These are phyloP conservation scores for Phylloscopus trochilus DNA, from an alignment of 2,113 vertebrate species.

Conservation along the genomic window DNA sequence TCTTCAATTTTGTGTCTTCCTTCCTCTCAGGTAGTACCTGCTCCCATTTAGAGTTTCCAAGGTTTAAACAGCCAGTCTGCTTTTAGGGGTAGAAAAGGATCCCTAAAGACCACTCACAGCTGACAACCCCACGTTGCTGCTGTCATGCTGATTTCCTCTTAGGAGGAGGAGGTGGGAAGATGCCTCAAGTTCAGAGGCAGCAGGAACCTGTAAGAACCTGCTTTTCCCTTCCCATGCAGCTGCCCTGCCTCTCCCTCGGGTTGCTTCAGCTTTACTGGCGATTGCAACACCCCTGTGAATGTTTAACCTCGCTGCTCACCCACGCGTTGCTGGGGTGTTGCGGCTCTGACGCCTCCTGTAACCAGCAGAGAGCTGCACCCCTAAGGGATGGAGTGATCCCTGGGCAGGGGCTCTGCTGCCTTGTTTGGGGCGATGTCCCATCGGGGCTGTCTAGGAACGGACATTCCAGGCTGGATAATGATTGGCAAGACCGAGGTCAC, in stretches of 20 bases:
- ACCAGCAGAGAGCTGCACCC: neutral
- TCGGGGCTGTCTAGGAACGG: accelerated
- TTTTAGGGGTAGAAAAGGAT: neutral
- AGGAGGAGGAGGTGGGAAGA: neutral
- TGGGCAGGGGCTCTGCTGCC: neutral
- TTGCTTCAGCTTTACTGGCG: neutral
- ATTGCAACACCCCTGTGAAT: neutral
- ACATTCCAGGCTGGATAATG: neutral
- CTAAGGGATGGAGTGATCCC: accelerated
- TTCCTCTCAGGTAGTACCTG: neutral
- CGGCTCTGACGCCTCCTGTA: accelerated
- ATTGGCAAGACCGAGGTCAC: neutral
- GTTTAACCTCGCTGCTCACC: neutral
- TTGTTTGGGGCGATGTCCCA: neutral
- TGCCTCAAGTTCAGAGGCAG: neutral
- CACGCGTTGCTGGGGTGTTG: neutral
- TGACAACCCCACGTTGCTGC: neutral
- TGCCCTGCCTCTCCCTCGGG: neutral
- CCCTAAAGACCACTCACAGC: neutral
- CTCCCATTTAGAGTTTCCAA: neutral
- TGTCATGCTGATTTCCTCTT: neutral
- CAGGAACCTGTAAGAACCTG: neutral
- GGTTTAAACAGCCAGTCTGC: neutral
- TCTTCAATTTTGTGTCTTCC: neutral
- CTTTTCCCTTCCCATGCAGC: neutral